A percentile compares a stretch with the other conserved stretches of the same genome.
Evolutionary conservation across 2,113 vertebrate genomes (phyloP).

Genomic region (Conger conger): DNA sequence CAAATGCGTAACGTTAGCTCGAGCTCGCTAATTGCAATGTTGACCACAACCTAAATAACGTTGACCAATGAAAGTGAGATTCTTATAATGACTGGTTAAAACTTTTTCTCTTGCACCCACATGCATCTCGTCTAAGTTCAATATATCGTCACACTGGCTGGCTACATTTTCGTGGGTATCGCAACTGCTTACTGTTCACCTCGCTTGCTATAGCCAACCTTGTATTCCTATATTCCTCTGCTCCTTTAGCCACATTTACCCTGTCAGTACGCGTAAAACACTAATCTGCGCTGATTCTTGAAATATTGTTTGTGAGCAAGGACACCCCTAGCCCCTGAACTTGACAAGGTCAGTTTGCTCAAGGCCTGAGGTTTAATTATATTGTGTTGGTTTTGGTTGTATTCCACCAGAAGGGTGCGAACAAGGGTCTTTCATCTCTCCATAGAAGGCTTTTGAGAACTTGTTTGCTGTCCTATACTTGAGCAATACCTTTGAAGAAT

Average conservation of each 20-base stretch:
- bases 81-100: no score
- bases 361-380: background rate
- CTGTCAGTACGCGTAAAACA: no score
- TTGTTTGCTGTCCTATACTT: background rate
- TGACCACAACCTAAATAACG: no score
- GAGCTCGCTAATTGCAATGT: no score
- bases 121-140: no score
- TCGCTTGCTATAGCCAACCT: background rate
- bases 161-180: background rate
- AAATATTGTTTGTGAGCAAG: background rate
- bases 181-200: background rate
- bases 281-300: background rate
- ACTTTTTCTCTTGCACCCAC: no score
- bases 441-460: background rate
- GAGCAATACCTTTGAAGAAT: background rate
- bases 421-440: background rate
- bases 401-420: background rate
- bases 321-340: background rate
- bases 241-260: no score
- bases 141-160: no score
- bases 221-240: background rate
- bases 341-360: background rate
- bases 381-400: background rate
- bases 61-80: no score
- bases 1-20: background rate